Evolutionary conservation across 2,797 vertebrate species (phyloP), one percentile per base, ranked within the genome.

Genomic region (Argyrosomus regius): DNA sequence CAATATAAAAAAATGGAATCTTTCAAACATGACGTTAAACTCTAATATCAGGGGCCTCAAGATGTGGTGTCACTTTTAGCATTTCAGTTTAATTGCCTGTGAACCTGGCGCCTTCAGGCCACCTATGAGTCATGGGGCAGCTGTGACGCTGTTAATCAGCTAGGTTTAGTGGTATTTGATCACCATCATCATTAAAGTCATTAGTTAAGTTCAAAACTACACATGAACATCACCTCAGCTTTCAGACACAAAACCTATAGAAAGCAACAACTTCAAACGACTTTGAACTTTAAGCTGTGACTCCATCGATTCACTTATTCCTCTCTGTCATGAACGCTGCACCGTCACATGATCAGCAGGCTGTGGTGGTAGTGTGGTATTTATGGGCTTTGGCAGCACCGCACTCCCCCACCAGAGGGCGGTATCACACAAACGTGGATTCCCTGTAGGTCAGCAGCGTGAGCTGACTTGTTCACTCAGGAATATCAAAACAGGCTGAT

Each of bases 391-490:
- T 1, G 3, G 56, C 59, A 77, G 66, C 12, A 22, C 49, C 45
- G 18, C 3, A 3, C 7, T 17, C 45, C 12, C 11, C 84, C 93
- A 92, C 80, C 89, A 92, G 93, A 87, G 84, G 90, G 91, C 53
- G 3, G 49, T 78, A 17, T 82, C 64, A 80, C 1, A 90, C 81
- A 80, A 67, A 87, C 65, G 41, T 79, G 76, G 18, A 70, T 54
- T 22, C 18, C 6, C 26, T 2, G 14, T 22, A 75, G 75, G 72
- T 83, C 73, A 74, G 35, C 77, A 77, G 79, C 84, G 72, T 74
- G 80, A 87, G 70, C 79, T 2, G 78, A 90, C 90, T 90, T 67
- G 88, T 89, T 81, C 72, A 18, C 71, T 84, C 74, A 50, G 66
- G 75, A 73, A 91, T 39, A 75, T 64, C 76, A 78, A 39, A 39